Evolutionary conservation across 2,113 vertebrate genomes (phyloP).

Genomic region (Elachura formosa): DNA sequence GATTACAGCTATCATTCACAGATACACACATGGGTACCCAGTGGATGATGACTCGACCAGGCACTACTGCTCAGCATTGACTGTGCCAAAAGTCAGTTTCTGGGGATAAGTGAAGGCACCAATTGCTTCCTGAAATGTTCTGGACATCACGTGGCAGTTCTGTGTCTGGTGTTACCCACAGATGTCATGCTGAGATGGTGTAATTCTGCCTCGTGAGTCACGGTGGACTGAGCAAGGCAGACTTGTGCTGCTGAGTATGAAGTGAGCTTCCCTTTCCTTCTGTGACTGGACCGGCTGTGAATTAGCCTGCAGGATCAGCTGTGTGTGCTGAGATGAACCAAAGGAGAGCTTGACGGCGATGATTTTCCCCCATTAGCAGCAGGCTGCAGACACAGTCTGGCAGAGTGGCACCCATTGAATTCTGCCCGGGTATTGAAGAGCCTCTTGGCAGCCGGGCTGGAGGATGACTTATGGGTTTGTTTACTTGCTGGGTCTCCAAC

Average conservation of each 20-base stretch:
- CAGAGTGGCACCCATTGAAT: not conserved
- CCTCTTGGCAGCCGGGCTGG: not conserved
- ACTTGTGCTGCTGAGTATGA: not conserved
- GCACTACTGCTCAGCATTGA: not conserved
- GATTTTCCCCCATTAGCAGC: not conserved
- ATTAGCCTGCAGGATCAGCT: not conserved
- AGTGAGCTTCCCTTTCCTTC: not conserved
- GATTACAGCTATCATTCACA: not conserved
- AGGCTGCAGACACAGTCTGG: rapidly evolving
- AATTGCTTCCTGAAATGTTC: not conserved
- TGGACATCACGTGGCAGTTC: rapidly evolving
- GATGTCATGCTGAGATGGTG: not conserved
- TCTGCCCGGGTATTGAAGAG: not conserved
- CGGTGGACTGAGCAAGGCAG: not conserved
- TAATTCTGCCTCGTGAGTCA: not conserved
- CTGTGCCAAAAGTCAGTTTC: not conserved
- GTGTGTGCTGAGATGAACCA: not conserved
- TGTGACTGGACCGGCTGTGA: not conserved
- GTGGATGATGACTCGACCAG: rapidly evolving
- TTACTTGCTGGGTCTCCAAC: not conserved
- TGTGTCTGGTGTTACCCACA: not conserved
- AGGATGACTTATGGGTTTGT: slow-evolving; percentile 1
- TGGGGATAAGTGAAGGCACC: not conserved
- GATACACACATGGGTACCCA: not conserved
- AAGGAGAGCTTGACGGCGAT: not conserved